Evolutionary conservation across 2,113 vertebrate species (phyloP).

Genomic region (Apeltes quadracus): DNA sequence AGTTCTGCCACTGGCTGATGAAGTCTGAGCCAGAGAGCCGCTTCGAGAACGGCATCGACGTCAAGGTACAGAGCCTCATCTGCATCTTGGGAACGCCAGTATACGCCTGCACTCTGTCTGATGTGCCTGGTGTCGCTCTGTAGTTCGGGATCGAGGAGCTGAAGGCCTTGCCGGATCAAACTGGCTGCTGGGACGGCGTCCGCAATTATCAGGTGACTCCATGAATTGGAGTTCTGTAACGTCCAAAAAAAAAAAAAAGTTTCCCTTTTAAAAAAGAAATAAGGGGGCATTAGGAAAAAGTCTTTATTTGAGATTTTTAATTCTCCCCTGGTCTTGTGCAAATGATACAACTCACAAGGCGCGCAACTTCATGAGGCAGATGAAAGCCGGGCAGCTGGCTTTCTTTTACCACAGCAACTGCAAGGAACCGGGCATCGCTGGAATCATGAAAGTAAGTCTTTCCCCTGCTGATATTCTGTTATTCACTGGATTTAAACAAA

Average conservation of each 20-base stretch:
- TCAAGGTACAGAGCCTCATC: slow-evolving; percentile 83
- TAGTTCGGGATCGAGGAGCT: slow-evolving; percentile 96
- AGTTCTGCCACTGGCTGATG: slow-evolving; percentile 88
- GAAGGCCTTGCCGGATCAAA: slow-evolving; percentile 88
- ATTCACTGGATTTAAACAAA: neutral
- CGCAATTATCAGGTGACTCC: slow-evolving; percentile 92
- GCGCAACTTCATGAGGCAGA: slow-evolving; percentile 93
- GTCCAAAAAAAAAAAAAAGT: neutral
- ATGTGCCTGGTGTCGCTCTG: slow-evolving; percentile 29
- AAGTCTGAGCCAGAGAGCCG: slow-evolving; percentile 97
- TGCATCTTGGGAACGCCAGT: neutral
- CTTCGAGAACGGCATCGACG: slow-evolving; percentile 90
- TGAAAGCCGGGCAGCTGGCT: slow-evolving; percentile 88
- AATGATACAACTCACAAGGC: slow-evolving; percentile 77
- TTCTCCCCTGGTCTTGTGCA: neutral
- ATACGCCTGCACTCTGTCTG: neutral
- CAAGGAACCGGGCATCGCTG: slow-evolving; percentile 92
- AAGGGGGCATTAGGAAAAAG: neutral
- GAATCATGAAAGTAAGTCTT: slow-evolving; percentile 85
- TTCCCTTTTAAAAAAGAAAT: neutral
- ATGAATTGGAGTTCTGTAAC: neutral
- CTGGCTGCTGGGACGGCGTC: slow-evolving; percentile 93
- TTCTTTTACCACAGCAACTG: slow-evolving; percentile 99
- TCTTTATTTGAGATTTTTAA: neutral
- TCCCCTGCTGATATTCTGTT: neutral